phyloP scores from a whole-genome alignment of 1,140 invertebrate species.

The Cylas formicarius region DNA sequence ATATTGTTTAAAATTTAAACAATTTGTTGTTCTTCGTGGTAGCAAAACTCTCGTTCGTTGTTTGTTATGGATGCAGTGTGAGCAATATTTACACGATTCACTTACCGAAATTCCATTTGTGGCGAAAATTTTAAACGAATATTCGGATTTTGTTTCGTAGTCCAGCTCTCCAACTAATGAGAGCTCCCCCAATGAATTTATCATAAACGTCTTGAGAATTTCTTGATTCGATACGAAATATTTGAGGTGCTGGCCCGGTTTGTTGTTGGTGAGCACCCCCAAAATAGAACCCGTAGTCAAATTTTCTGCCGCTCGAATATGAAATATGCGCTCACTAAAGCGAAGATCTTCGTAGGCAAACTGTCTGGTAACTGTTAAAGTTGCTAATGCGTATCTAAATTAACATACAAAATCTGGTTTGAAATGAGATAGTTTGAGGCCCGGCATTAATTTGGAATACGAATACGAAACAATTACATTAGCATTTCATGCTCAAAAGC shows the following conservation, averaged over 20 bases:
- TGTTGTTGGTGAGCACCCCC: constrained; percentile 53
- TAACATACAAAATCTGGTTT: no score
- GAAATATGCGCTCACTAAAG: constrained; percentile 69
- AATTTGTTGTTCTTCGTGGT: no score
- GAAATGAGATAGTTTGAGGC: no score
- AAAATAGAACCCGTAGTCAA: constrained; percentile 65
- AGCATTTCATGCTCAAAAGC: no score
- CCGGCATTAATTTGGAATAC: no score
- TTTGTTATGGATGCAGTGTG: neutral
- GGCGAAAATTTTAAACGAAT: constrained; percentile 73
- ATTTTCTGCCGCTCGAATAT: constrained; percentile 67
- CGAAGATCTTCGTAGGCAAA: constrained; percentile 36
- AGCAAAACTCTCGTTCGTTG: neutral
- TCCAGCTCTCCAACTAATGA: constrained; percentile 68
- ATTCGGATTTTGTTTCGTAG: constrained; percentile 67
- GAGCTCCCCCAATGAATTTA: constrained; percentile 73
- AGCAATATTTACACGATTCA: constrained; percentile 13
- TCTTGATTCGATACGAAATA: constrained; percentile 59
- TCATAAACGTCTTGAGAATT: constrained; percentile 61
- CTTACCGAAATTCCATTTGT: constrained; percentile 72
- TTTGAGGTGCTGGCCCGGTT: constrained; percentile 51
- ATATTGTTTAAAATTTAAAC: no score
- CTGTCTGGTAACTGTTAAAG: constrained; percentile 20
- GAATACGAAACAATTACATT: no score
- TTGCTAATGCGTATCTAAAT: constrained; percentile 19